Evolutionary conservation across 2,113 vertebrate species (phyloP).

Genomic region (Psettodes erumei): DNA sequence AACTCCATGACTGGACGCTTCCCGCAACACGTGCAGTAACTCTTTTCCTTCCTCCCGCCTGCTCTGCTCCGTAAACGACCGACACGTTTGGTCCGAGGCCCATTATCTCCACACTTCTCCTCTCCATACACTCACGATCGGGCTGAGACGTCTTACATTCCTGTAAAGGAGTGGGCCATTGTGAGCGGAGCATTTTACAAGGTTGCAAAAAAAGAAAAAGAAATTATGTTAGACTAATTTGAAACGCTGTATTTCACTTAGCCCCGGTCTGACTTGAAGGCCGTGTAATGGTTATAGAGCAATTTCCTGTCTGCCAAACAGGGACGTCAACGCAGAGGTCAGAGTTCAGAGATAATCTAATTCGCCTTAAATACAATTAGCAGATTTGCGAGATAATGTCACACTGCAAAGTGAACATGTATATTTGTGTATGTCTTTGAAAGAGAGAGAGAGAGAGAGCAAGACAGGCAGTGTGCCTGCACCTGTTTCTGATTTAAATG

Average conservation of each 20-base stretch:
- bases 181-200: constrained; percentile 4
- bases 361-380: constrained; percentile 60
- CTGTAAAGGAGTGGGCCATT: constrained; percentile 10
- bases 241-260: constrained; percentile 63
- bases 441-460: constrained; percentile 1
- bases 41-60: background rate
- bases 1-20: constrained; percentile 43
- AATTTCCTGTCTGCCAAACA: constrained; percentile 61
- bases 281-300: constrained; percentile 51
- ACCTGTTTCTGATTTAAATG: constrained; percentile 72
- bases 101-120: background rate
- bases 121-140: background rate
- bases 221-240: constrained; percentile 53
- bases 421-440: constrained; percentile 7
- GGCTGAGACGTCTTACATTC: constrained; percentile 3
- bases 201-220: background rate
- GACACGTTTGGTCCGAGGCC: constrained; percentile 17
- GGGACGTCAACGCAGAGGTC: constrained; percentile 32
- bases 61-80: background rate
- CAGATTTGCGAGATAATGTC: constrained; percentile 63
- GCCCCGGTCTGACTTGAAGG: constrained; percentile 35
- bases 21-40: constrained; percentile 11
- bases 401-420: constrained; percentile 38
- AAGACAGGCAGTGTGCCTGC: constrained; percentile 29
- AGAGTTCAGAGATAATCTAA: constrained; percentile 64